Evolutionary conservation across 2,113 vertebrate species (phyloP), one percentile per base, ranked within the genome.

Genomic region (Xiphophorus maculatus): DNA sequence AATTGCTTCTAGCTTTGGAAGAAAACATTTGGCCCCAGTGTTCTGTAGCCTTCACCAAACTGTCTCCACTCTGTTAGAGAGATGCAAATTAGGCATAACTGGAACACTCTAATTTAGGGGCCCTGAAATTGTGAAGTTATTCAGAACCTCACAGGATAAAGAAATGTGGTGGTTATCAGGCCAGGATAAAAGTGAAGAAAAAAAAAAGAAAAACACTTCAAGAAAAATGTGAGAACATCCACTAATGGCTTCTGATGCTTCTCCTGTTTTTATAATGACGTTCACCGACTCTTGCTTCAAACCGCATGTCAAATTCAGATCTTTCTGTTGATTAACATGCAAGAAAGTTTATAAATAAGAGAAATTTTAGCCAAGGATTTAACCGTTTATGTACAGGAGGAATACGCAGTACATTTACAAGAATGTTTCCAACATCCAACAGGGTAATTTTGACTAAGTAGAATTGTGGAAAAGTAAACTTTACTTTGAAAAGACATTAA

Each of bases 61-160:
- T 79, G 77, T 83, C 87, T 76, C 67, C 77, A 85, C 77, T 27
- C 71, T 80, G 48, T 79, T 77, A 77, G 63, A 44, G 80, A 76
- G 68, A 79, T 88, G 82, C 80, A 90, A 88, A 90, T 85, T 71
- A 85, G 78, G 76, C 89, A 85, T 82, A 90, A 79, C 77, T 69
- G 74, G 60, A 84, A 64, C 51, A 22, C 63, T 71, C 28, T 42
- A 82, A 77, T 67, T 81, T 60, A 40, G 73, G 76, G 60, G 37
- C 63, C 65, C 80, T 19, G 19, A 17, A 3, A 19, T 37, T 58
- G 72, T 48, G 15, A 17, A 3, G 22, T 37, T 58, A 74, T 48
- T 61, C n/a, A 54, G 35, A 48, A 28, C 60, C 54, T 73, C 37
- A 1, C 63, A 44, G 70, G 66, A 66, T 40, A 69, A 70, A 17